These are phyloP conservation scores for Anoplopoma fimbria DNA, from an alignment of 2,113 vertebrate species.

Conservation along the genomic window DNA sequence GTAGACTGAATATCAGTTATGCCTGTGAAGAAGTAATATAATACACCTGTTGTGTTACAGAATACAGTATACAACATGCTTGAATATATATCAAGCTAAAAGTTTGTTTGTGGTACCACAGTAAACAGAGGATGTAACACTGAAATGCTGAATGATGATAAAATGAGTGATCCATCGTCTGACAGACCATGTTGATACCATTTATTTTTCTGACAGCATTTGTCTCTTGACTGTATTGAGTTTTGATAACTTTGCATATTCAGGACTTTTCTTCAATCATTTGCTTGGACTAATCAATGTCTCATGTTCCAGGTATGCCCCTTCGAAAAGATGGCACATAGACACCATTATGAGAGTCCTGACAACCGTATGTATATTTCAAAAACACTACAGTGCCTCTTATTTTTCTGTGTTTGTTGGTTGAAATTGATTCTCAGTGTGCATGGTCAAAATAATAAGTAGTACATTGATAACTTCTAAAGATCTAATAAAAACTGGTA, in stretches of 20 bases:
- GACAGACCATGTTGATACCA: slow-evolving; percentile 78
- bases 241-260: not conserved
- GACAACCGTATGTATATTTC: slow-evolving; percentile 89
- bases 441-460: not conserved
- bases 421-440: not conserved
- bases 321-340: slow-evolving; percentile 99
- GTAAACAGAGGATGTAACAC: not conserved
- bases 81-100: not conserved
- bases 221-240: not conserved
- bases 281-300: slow-evolving; percentile 13
- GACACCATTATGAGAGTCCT: slow-evolving; percentile 99
- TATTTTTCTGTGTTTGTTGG: not conserved
- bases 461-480: slow-evolving; percentile 17
- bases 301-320: slow-evolving; percentile 90
- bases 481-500: slow-evolving; percentile 18
- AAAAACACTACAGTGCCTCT: not conserved
- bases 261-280: not conserved
- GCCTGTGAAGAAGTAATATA: not conserved
- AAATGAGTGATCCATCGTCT: slow-evolving; percentile 85
- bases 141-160: slow-evolving; percentile 81
- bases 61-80: too few species aligned
- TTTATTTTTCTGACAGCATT: slow-evolving; percentile 79
- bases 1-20: not conserved
- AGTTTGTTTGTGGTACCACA: not conserved
- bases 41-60: too few species aligned